Evolutionary conservation across 2,888 invertebrate species (phyloP).

Genomic region (Malthinus seriepunctatus): DNA sequence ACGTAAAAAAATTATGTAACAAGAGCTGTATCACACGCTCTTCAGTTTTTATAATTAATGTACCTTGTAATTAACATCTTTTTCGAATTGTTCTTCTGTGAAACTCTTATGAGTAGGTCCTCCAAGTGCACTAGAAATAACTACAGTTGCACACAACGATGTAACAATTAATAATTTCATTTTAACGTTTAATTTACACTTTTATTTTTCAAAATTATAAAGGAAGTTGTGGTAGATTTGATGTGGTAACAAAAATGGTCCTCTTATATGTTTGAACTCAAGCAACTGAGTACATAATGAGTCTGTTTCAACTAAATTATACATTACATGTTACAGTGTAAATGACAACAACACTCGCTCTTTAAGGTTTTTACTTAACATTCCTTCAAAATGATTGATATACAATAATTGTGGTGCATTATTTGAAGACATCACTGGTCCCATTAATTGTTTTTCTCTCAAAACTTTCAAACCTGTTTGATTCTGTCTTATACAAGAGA

Average conservation of each 20-base stretch:
- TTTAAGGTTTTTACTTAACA: conserved; percentile 1
- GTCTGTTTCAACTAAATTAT: conserved; percentile 6
- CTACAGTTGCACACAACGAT: background rate
- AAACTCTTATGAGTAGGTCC: conserved; percentile 11
- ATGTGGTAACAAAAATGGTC: conserved; percentile 10
- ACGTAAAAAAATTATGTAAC: no score
- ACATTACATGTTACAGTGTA: background rate
- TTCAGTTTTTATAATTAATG: background rate
- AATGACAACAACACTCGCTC: background rate
- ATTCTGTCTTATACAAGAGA: no score
- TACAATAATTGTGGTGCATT: background rate
- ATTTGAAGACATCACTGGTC: background rate
- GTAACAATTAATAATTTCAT: background rate
- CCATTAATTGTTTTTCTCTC: conserved; percentile 3
- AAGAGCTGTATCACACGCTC: no score
- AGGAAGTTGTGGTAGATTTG: conserved; percentile 25
- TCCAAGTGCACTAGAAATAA: background rate
- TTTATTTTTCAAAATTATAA: background rate
- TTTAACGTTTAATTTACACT: background rate
- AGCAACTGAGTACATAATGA: conserved; percentile 22
- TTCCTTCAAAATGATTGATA: background rate
- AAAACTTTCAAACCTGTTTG: no score
- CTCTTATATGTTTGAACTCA: conserved; percentile 10
- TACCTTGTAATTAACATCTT: conserved; percentile 8
- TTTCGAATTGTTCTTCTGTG: conserved; percentile 1